Evolutionary conservation across 2,797 vertebrate species (phyloP), one percentile per base, ranked within the genome.

Genomic region (Okamejei kenojei): DNA sequence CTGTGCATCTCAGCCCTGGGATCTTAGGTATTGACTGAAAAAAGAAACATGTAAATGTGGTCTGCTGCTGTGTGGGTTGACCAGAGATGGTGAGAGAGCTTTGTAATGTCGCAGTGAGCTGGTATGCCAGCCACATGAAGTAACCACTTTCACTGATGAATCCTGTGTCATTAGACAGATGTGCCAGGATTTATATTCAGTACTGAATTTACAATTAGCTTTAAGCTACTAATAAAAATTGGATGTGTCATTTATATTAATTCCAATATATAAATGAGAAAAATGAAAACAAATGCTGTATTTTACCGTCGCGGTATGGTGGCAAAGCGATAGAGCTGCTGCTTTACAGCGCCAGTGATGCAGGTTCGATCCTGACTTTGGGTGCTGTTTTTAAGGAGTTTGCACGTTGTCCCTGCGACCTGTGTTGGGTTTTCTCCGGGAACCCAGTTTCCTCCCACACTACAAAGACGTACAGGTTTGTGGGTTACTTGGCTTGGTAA

Each of bases 181-280:
- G 9, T 54, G 7, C 9, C 81, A 61, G 54, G 23, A 84, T 29
- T 29, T 61, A 58, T 26, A 26, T 84, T 23, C 81, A 29, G 54
- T 61, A 58, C 81, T 13, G 81, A 84, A 84, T 58, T 81, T 61
- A 15, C 26, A 84, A 84, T 84, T 84, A 84, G 54, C 45, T 84
- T 13, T 23, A 21, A 58, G 45, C 61, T 58, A 84, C 54, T 84
- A 29, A 84, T 84, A 29, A 84, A 29, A 58, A 84, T 58, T 58
- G 23, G 11, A 29, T 84, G 23, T 58, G 23, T 13, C 23, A 10
- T 11, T 10, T 29, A 26, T 61, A 84, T 61, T 29, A 61, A 26
- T 81, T 81, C 38, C 23, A 81, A 23, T 45, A 45, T 84, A 81
- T 81, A 84, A 58, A 58, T 84, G 26, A 84, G 54, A 45, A 58